Percentiles rank a stretch among this genome's conserved stretches.
Evolutionary conservation across 2,113 vertebrate genomes (phyloP).

Genomic region (Aix galericulata): DNA sequence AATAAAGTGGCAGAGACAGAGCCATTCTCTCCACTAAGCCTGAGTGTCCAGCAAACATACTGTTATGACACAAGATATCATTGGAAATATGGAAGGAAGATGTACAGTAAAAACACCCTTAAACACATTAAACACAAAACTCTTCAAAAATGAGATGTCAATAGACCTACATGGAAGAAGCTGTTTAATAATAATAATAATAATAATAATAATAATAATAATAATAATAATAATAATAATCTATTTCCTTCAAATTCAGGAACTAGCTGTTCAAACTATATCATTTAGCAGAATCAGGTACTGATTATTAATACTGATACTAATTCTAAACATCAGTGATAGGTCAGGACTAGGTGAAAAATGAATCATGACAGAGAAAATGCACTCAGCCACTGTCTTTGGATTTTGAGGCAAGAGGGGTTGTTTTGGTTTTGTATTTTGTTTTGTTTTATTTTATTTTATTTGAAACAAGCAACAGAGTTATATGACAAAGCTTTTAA

Average conservation of each 20-base stretch:
- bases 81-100: fast-evolving
- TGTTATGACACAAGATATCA: background rate
- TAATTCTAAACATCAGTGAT: background rate
- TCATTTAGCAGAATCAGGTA: background rate
- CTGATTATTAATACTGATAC: background rate
- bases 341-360: background rate
- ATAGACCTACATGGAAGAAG: background rate
- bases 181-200: background rate
- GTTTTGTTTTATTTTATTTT: background rate
- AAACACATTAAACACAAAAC: background rate
- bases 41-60: background rate
- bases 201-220: background rate
- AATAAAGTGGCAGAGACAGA: background rate
- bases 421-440: background rate
- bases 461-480: background rate
- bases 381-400: background rate
- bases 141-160: background rate
- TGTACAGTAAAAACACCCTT: background rate
- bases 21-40: background rate
- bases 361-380: background rate
- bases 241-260: background rate
- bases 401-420: background rate
- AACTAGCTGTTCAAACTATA: background rate
- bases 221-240: background rate
- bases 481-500: slow-evolving; percentile 23